Evolutionary conservation across 2,113 vertebrate genomes (phyloP).

Genomic region (Macrotus californicus): DNA sequence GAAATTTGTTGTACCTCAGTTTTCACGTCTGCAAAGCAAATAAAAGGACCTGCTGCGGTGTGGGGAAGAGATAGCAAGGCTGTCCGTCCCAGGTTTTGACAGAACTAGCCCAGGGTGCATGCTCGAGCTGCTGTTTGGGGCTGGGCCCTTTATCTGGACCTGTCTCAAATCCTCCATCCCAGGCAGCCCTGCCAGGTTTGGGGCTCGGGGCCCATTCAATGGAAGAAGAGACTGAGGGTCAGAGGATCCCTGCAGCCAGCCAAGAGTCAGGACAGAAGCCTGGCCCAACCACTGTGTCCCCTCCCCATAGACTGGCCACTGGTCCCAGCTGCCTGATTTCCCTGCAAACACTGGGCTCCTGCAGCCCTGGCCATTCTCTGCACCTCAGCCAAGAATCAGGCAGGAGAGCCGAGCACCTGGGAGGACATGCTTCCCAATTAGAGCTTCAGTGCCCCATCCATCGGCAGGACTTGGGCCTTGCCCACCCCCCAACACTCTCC

Average conservation of each 20-base stretch:
- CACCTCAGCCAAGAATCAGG: neutral
- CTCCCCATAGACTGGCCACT: rapidly evolving
- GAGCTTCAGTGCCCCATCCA: rapidly evolving
- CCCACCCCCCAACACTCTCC: rapidly evolving
- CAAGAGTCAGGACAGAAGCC: neutral
- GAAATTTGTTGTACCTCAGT: neutral
- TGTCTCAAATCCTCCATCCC: neutral
- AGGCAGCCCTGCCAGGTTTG: too few relatives aligned
- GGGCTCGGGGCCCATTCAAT: neutral
- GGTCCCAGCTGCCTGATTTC: neutral
- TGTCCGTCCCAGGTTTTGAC: rapidly evolving
- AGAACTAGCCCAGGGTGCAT: rapidly evolving
- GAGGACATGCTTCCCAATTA: rapidly evolving
- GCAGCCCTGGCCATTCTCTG: neutral
- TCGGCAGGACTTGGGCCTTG: neutral
- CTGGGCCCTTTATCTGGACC: neutral
- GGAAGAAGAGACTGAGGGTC: neutral
- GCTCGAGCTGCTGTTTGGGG: too few relatives aligned
- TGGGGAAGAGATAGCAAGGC: rapidly evolving
- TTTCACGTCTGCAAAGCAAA: rapidly evolving
- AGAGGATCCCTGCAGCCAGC: neutral
- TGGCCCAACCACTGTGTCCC: neutral
- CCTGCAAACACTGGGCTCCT: neutral
- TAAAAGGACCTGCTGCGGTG: rapidly evolving
- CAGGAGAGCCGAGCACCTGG: neutral